A percentile compares a stretch with the other conserved stretches of the same genome.
Evolutionary conservation across 1,140 invertebrate species (phyloP).

Genomic region (Zeugodacus cucurbitae): DNA sequence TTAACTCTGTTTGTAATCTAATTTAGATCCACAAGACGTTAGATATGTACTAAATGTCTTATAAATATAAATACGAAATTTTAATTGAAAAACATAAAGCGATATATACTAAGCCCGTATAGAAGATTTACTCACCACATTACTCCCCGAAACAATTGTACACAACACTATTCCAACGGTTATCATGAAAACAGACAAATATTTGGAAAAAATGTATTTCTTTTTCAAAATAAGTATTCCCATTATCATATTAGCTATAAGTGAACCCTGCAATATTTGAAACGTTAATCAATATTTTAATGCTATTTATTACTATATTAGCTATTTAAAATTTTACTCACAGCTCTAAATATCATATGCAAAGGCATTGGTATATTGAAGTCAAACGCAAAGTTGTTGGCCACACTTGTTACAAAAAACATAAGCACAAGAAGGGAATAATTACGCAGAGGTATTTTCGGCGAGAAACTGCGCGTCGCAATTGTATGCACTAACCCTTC

Average conservation of each 20-base stretch:
- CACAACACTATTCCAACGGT: constrained; percentile 91
- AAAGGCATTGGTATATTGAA: constrained; percentile 98
- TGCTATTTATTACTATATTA: background rate
- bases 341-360: constrained; percentile 98
- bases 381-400: constrained; percentile 96
- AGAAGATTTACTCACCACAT: constrained; percentile 66
- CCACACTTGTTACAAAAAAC: constrained; percentile 93
- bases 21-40: too few relatives aligned
- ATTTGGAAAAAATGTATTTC: constrained; percentile 86
- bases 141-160: constrained; percentile 87
- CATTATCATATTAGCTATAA: constrained; percentile 97
- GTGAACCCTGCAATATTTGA: constrained; percentile 78
- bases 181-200: constrained; percentile 92
- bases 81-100: too few relatives aligned
- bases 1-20: too few relatives aligned
- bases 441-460: constrained; percentile 79
- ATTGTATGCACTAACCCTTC: constrained; percentile 93
- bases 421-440: constrained; percentile 88
- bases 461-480: constrained; percentile 83
- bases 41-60: too few relatives aligned
- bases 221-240: constrained; percentile 91
- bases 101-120: too few relatives aligned
- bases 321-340: constrained; percentile 68
- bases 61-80: too few relatives aligned
- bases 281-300: constrained; percentile 40